These are phyloP conservation scores for Disparrhopalites patrizii DNA, from an alignment of 2,888 invertebrate species.

Conservation along the genomic window DNA sequence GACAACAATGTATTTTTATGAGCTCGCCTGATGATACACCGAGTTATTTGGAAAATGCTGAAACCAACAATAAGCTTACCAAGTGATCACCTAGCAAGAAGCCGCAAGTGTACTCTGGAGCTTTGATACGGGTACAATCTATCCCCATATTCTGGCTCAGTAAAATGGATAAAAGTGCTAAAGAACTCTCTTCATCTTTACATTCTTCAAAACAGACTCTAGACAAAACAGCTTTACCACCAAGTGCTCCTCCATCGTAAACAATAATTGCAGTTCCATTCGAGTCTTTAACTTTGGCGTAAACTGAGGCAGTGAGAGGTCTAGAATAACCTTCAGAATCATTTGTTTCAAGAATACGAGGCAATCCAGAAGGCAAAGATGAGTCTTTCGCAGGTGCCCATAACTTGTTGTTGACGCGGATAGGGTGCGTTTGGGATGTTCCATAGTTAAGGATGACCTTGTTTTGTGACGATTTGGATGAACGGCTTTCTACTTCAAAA, in stretches of 20 bases:
- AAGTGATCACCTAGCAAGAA: constrained; percentile 79
- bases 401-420: constrained; percentile 25
- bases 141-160: constrained; percentile 59
- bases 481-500: no score
- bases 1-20: background rate
- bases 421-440: constrained; percentile 27
- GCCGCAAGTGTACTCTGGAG: constrained; percentile 59
- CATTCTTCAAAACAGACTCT: constrained; percentile 72
- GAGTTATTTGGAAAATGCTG: background rate
- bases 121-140: constrained; percentile 55
- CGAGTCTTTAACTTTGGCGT: constrained; percentile 35
- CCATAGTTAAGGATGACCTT: background rate
- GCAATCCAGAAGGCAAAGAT: constrained; percentile 34
- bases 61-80: constrained; percentile 56
- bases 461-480: no score
- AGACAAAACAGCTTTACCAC: constrained; percentile 74
- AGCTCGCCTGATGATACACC: background rate
- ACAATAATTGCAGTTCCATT: constrained; percentile 37
- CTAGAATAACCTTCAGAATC: constrained; percentile 45
- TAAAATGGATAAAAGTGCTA: constrained; percentile 65
- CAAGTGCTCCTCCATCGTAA: constrained; percentile 56
- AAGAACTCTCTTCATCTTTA: constrained; percentile 35
- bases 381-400: constrained; percentile 21
- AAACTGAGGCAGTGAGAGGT: constrained; percentile 41
- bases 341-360: constrained; percentile 39